These are phyloP conservation scores for Globodera ellingtonae DNA, from an alignment of 1,140 invertebrate genomes.

Conservation along the genomic window DNA sequence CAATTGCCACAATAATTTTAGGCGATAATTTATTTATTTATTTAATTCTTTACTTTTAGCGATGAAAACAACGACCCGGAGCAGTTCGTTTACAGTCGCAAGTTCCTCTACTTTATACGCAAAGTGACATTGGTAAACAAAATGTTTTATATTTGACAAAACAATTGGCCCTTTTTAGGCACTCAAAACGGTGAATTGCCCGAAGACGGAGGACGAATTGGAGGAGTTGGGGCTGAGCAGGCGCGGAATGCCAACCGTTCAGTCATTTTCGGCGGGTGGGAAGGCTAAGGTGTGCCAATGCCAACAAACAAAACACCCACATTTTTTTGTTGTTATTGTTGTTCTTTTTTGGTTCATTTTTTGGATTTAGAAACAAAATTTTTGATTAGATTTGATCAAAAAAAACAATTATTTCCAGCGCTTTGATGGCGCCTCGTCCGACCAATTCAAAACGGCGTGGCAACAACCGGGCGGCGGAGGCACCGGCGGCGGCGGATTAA, in stretches of 20 bases:
- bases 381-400: constrained; percentile 20
- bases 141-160: not conserved
- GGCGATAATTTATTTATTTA: too few relatives aligned
- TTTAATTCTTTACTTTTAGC: not conserved
- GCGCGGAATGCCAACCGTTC: constrained; percentile 26
- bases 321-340: too few relatives aligned
- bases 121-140: constrained; percentile 25
- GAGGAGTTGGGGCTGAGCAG: constrained; percentile 25
- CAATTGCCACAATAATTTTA: not conserved
- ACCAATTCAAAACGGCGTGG: constrained; percentile 18
- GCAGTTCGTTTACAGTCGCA: constrained; percentile 23
- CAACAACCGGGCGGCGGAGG: constrained; percentile 17
- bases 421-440: constrained; percentile 6
- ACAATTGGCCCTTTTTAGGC: constrained; percentile 25
- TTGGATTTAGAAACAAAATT: not conserved
- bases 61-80: constrained; percentile 22
- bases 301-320: too few relatives aligned
- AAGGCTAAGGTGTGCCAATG: constrained; percentile 17
- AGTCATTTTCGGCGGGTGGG: not conserved
- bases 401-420: constrained; percentile 4
- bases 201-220: constrained; percentile 33
- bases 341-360: not conserved
- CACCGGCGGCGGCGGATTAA: not conserved
- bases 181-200: constrained; percentile 27
- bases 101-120: constrained; percentile 27